Evolutionary conservation across 1,140 invertebrate genomes (phyloP), one percentile per base, ranked within the genome.

Genomic region (Aphaenogaster floridana): DNA sequence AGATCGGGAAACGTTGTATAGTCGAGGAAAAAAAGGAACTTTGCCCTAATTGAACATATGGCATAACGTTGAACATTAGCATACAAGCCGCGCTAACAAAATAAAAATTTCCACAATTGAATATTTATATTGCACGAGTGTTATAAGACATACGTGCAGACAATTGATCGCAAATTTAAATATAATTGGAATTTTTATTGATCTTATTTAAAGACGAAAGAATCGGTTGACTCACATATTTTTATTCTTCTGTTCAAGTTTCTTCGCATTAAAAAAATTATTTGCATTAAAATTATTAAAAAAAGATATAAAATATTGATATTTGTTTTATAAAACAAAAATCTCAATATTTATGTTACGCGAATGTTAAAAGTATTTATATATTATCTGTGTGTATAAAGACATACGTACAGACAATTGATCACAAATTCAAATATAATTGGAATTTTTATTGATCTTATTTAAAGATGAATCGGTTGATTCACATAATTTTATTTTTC

Each of bases 41-140:
- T 57, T 21, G 17, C 45, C 59, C 28, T 68, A 45, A 63, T 61
- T 42, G 39, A 68, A 71, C 74, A 57, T 74, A 90, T 86, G 89
- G 81, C 86, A 88, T 86, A 91, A 76, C 74, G 57, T 86, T 86
- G 86, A 85, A 84, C 15, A 39, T 61, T 52, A 81, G n/a, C 17
- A 36, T 36, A 71, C 57, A 61, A 69, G 36, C 13, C 42, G 48
- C n/a, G 21, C 13, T 81, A 42, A 59, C 13, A 57, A 59, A 45
- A 76, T 15, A 48, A 39, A 78, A 66, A 57, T 90, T 74, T 86
- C 39, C 50, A 79, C 59, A 79, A 78, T 5, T 54, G 69, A 57
- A 57, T 36, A 74, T 57, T 48, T 74, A 87, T 69, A 48, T 59
- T 39, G 48, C 59, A 45, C 11, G 21, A 59, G 59, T 86, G 66